These are phyloP conservation scores for Cirrhinus mrigala DNA, from an alignment of 2,797 vertebrate genomes.

Conservation along the genomic window DNA sequence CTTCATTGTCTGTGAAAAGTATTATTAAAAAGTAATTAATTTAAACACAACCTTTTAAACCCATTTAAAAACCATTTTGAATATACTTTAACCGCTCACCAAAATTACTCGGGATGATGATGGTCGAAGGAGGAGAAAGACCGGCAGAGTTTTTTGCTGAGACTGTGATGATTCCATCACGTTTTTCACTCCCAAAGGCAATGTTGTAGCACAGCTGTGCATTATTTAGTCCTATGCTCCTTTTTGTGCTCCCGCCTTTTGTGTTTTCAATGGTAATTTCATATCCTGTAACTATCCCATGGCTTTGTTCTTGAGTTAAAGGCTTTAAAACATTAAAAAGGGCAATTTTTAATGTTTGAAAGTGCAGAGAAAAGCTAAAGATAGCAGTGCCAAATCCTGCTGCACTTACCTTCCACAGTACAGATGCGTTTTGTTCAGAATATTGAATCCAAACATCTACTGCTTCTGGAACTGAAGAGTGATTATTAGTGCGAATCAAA, in stretches of 20 bases:
- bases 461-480: constrained; percentile 74
- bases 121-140: constrained; percentile 66
- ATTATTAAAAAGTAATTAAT: not conserved
- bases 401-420: constrained; percentile 76
- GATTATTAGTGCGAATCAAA: not conserved
- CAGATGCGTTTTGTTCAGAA: constrained; percentile 32
- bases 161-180: constrained; percentile 60
- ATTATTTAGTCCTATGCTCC: not conserved
- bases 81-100: constrained; percentile 38
- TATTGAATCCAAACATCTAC: constrained; percentile 76
- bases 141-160: constrained; percentile 69
- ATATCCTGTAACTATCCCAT: constrained; percentile 70
- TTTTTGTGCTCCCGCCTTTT: not conserved
- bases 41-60: not conserved
- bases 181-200: not conserved
- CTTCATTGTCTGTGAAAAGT: constrained; percentile 56
- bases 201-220: constrained; percentile 37
- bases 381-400: not conserved
- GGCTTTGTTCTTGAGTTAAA: constrained; percentile 65
- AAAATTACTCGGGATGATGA: constrained; percentile 53
- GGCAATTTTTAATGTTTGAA: constrained; percentile 12
- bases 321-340: constrained; percentile 55
- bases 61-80: not conserved
- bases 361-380: not conserved
- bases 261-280: constrained; percentile 63